These are phyloP conservation scores for Aphidius gifuensis DNA, from an alignment of 1,140 invertebrate species.

Conservation along the genomic window DNA sequence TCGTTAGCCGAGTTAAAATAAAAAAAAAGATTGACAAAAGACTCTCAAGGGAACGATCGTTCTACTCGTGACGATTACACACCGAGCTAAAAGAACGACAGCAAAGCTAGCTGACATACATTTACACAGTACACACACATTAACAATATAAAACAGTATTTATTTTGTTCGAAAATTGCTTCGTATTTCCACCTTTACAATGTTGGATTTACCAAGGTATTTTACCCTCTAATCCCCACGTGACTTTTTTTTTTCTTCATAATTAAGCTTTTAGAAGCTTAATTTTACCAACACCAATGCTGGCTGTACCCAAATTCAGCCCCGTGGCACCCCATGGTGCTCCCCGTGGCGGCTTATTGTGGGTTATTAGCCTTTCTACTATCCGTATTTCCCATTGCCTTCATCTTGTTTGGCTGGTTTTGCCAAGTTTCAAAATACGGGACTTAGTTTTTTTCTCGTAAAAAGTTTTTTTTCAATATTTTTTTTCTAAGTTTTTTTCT, in stretches of 20 bases:
- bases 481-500: too few relatives aligned
- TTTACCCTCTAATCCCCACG: conserved; percentile 1
- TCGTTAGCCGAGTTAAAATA: conserved; percentile 35
- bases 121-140: too few relatives aligned
- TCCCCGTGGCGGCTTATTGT: too few relatives aligned
- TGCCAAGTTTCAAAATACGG: too few relatives aligned
- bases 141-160: not conserved
- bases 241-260: conserved; percentile 3
- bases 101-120: not conserved
- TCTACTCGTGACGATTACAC: conserved; percentile 41
- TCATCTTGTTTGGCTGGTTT: too few relatives aligned
- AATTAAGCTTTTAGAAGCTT: conserved; percentile 11
- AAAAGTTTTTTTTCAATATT: too few relatives aligned
- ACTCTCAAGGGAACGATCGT: conserved; percentile 44
- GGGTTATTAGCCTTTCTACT: too few relatives aligned
- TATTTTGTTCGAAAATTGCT: conserved; percentile 16
- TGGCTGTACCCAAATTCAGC: too few relatives aligned
- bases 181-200: conserved; percentile 11
- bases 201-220: conserved; percentile 11
- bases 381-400: too few relatives aligned
- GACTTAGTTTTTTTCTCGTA: too few relatives aligned
- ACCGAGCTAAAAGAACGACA: conserved; percentile 25
- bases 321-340: too few relatives aligned
- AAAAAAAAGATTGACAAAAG: conserved; percentile 44
- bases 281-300: not conserved